These are phyloP conservation scores for Alauda arvensis DNA, from an alignment of 2,797 vertebrate genomes.

Conservation along the genomic window DNA sequence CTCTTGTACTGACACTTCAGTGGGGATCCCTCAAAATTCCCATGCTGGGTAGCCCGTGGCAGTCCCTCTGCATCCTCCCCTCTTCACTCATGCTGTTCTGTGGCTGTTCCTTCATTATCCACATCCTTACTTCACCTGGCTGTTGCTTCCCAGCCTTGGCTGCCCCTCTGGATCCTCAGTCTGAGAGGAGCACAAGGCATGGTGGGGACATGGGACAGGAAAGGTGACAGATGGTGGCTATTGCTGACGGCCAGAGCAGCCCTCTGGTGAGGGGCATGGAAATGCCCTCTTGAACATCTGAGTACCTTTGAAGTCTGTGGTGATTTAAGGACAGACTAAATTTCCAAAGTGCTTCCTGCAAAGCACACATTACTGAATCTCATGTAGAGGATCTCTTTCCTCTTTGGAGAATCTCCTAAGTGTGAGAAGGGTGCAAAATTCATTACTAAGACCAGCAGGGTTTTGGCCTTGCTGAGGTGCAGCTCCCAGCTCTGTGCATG, in stretches of 20 bases:
- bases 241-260: neutral
- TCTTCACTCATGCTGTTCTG: neutral
- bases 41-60: neutral
- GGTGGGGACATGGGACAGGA: neutral
- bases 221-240: neutral
- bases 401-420: neutral
- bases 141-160: neutral
- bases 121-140: neutral
- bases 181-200: neutral
- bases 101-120: neutral
- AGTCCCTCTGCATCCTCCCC: neutral
- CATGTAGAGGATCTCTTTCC: neutral
- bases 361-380: neutral
- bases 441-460: neutral
- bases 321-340: neutral
- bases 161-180: neutral
- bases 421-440: neutral
- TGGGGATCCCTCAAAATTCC: neutral
- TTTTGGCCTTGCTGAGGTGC: neutral
- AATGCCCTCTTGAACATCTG: neutral
- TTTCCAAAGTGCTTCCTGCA: neutral
- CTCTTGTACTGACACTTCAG: neutral
- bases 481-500: neutral
- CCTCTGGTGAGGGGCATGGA: neutral
- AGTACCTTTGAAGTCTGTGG: neutral